These are phyloP conservation scores for Pachypanchax playfairii DNA, from an alignment of 2,113 vertebrate genomes.

Conservation along the genomic window DNA sequence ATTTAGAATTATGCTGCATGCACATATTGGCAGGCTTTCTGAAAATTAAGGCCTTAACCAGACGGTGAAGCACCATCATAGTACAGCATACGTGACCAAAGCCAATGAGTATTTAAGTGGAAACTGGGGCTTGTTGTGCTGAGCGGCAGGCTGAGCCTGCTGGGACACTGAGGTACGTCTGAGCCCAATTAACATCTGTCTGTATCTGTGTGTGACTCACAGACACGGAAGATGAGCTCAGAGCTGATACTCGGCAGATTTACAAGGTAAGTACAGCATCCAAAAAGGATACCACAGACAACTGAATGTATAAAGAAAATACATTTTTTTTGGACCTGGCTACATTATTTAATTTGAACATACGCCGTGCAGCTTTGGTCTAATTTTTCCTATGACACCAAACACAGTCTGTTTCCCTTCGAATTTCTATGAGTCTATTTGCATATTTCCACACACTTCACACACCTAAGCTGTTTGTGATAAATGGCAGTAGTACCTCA, in stretches of 20 bases:
- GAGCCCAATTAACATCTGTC: constrained; percentile 64
- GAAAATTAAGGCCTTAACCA: neutral
- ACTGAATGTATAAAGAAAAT: neutral
- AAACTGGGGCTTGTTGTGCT: constrained; percentile 26
- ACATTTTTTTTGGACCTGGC: neutral
- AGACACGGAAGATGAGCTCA: constrained; percentile 25
- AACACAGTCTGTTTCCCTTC: neutral
- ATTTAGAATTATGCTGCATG: neutral
- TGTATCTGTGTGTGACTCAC: constrained; percentile 38
- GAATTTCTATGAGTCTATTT: neutral
- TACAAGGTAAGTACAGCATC: constrained; percentile 11
- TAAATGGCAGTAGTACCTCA: constrained; percentile 34
- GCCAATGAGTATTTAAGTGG: constrained; percentile 11
- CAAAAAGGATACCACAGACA: constrained; percentile 1
- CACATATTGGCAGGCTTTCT: neutral
- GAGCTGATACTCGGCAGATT: constrained; percentile 28
- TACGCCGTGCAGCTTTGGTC: neutral
- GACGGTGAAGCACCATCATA: constrained; percentile 17
- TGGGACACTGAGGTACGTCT: constrained; percentile 31
- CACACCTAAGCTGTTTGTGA: constrained; percentile 34
- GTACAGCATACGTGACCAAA: constrained; percentile 13
- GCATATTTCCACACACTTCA: constrained; percentile 21
- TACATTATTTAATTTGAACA: constrained; percentile 1
- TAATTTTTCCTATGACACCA: constrained; percentile 1
- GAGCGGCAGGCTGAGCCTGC: constrained; percentile 25